Evolutionary conservation across 1,140 invertebrate genomes (phyloP), one percentile per base, ranked within the genome.

Genomic region (Drosophila saltans): DNA sequence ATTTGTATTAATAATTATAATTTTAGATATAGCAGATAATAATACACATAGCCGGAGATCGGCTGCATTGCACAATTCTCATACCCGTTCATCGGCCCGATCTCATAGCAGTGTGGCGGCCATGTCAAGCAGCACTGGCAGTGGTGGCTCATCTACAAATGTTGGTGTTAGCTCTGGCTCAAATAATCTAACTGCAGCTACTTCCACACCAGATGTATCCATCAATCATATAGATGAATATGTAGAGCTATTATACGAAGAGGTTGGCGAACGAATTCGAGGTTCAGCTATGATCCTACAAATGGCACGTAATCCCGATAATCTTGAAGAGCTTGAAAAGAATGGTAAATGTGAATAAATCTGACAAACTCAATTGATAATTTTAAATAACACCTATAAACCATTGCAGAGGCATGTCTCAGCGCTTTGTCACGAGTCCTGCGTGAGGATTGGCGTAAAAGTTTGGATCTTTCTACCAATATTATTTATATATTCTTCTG

Each of bases 401-500:
- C 70, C 6, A 3, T 88, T 78, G 72, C 74, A 98, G 98, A 99
- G 93, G 97, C 98, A n/a, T 94, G 99, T 28, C 93, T 99, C 21
- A 98, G 98, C 93, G 98, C 98, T 58, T 93, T 99, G 67, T 97
- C 98, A 4, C 94, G 99, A 91, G 98, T 99, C 30, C 93, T 99
- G 43, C 94, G 98, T 82, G 99, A 99, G 94, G 98, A 99, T 93
- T 99, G 98, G 96, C 97, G 97, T 93, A 96, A 97, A 90, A 99
- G 97, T 92, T 96, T 99, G 82, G 98, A 99, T 92, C 93, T 99
- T 33, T 98, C 97, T 65, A 99, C 97, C 78, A 99, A 99, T 92
- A 98, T 99, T 90, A 96, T 99, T 71, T 98, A 98, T 91, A 97
- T 98, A 75, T 99, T 99, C 93, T 98, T 98, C 91, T 99, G 97